Evolutionary conservation across 2,888 invertebrate species (phyloP).

Genomic region (Eupeodes luniger): DNA sequence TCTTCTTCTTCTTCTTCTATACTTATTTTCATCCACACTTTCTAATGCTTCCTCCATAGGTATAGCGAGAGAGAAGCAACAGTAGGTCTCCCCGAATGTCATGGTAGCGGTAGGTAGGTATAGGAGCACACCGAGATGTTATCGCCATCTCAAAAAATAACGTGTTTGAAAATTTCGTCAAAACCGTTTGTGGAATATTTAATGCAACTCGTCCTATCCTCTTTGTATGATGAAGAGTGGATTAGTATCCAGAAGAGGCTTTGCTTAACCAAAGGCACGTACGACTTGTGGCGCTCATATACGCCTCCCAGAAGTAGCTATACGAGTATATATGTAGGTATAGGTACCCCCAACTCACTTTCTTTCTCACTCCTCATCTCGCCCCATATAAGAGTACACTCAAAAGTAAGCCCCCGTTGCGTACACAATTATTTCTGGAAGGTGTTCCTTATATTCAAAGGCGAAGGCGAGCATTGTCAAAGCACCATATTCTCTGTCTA

Average conservation of each 20-base stretch:
- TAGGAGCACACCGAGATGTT: slow-evolving; percentile 34
- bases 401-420: slow-evolving; percentile 20
- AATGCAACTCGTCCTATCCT: slow-evolving; percentile 46
- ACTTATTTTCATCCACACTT: background rate
- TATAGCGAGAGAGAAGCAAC: slow-evolving; percentile 53
- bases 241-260: slow-evolving; percentile 48
- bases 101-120: background rate
- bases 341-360: background rate
- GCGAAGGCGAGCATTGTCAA: slow-evolving; percentile 45
- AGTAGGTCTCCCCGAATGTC: slow-evolving; percentile 49
- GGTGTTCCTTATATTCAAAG: slow-evolving; percentile 39
- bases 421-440: slow-evolving; percentile 61
- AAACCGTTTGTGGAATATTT: slow-evolving; percentile 74
- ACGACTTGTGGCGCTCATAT: slow-evolving; percentile 59
- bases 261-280: slow-evolving; percentile 65
- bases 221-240: slow-evolving; percentile 1
- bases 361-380: background rate
- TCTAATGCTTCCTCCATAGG: background rate
- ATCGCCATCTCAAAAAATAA: slow-evolving; percentile 44
- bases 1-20: background rate
- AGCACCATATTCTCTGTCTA: slow-evolving; percentile 25
- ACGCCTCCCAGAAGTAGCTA: background rate
- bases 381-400: background rate
- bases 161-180: slow-evolving; percentile 72
- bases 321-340: too few species aligned